Evolutionary conservation across 2,797 vertebrate genomes (phyloP), one percentile per base, ranked within the genome.

Genomic region (Chaunax sp.): DNA sequence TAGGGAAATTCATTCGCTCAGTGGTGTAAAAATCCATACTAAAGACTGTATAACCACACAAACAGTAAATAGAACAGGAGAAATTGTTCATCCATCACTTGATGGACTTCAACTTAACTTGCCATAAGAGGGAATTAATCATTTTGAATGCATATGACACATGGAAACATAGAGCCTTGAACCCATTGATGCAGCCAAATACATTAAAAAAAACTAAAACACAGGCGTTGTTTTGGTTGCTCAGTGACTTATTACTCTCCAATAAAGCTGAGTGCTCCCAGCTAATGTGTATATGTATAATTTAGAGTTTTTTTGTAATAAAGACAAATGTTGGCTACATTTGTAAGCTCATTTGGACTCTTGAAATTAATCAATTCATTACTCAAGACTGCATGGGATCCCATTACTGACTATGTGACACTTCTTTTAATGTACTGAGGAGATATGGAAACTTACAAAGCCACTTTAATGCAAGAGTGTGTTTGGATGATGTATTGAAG

Each of bases 251-350:
- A 64, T 68, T 72, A 43, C 62, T 69, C 53, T 86, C 82, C 76
- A 69, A 86, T 82, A 72, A 84, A 82, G 62, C 55, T 14, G 51
- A 49, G 52, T 70, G 71, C 53, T 59, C 69, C 55, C 28, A 53
- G 51, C 44, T 77, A 77, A 78, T 80, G 50, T 61, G 25, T 81
- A 75, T 51, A 58, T 75, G 55, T 82, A 67, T 81, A 66, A 78
- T 69, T 45, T 41, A 33, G 3, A 23, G 57, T 43, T 72, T 53
- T 70, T 79, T 80, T 75, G n/a, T 75, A 76, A 86, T 86, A 78
- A 84, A 87, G 82, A 88, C 74, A 84, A 89, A 90, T 87, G 72
- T 53, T 70, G 26, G 46, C 57, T 72, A 54, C 40, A 59, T 79
- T 83, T 86, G 37, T 82, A 75, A 81, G 53, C 69, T 78, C 67